Conservation (phyloP, 1,140 invertebrate genomes). For the Drosophila auraria region DNA sequence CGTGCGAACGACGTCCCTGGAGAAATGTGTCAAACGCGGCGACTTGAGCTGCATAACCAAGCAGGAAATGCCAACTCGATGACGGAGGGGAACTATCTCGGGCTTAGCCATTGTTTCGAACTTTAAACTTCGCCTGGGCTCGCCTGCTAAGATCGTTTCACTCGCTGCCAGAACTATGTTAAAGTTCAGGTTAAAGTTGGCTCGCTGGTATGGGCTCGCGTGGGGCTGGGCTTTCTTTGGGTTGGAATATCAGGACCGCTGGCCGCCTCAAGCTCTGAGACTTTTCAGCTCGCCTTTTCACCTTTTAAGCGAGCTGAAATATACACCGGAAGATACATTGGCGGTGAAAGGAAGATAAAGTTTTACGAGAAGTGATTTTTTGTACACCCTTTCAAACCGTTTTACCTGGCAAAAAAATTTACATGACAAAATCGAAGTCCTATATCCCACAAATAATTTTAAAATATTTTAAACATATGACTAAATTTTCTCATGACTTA, state of each 20-base stretch:
- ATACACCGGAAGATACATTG: constrained; percentile 15
- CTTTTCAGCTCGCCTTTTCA: constrained; percentile 65
- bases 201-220: neutral
- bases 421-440: too few species aligned
- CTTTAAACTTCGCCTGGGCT: constrained; percentile 52
- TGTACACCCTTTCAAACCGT: neutral
- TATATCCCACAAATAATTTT: too few species aligned
- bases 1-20: constrained; percentile 66
- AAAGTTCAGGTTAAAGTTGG: constrained; percentile 58
- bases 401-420: too few species aligned
- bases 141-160: constrained; percentile 17
- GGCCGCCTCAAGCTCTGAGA: constrained; percentile 45
- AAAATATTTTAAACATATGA: too few species aligned
- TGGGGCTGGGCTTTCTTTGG: neutral
- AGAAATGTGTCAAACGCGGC: constrained; percentile 81
- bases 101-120: constrained; percentile 51
- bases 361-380: neutral
- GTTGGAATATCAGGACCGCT: constrained; percentile 21
- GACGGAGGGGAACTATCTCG: constrained; percentile 27
- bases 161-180: constrained; percentile 55
- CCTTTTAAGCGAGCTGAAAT: constrained; percentile 44
- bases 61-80: constrained; percentile 36
- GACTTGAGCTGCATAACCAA: constrained; percentile 80
- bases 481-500: too few species aligned
- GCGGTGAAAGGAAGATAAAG: neutral